A percentile compares a stretch with the other conserved stretches of the same genome.
Conservation (phyloP, 2,888 invertebrate genomes). For the Hybos culiciformis region DNA sequence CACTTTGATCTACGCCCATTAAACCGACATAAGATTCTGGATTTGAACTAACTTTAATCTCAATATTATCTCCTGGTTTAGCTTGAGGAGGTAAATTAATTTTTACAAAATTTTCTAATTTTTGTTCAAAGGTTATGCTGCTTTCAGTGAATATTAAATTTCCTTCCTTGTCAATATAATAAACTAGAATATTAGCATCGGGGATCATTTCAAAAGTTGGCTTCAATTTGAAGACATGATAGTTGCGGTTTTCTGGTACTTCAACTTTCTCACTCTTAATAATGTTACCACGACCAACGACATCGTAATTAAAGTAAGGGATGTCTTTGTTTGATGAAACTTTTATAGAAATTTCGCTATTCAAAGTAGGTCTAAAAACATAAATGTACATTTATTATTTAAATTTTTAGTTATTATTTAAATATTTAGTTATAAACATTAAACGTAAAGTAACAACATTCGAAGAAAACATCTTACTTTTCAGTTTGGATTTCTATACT, state of each 20-base stretch:
- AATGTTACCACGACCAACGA: constrained; percentile 77
- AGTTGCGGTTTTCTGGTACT: constrained; percentile 23
- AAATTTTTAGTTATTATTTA: neutral
- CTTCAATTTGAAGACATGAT: constrained; percentile 43
- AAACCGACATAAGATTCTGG: constrained; percentile 78
- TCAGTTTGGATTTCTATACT: constrained; percentile 37
- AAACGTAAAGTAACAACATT: no score
- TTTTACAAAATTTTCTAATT: constrained; percentile 68
- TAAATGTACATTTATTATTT: neutral
- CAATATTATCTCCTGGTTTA: constrained; percentile 64
- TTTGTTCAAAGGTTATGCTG: constrained; percentile 60
- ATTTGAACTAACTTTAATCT: constrained; percentile 63
- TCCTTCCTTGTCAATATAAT: constrained; percentile 55
- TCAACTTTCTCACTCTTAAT: constrained; percentile 57
- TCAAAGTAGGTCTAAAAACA: constrained; percentile 43
- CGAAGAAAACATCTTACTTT: constrained; percentile 27
- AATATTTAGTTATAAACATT: no score
- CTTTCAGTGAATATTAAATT: constrained; percentile 76
- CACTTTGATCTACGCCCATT: constrained; percentile 77
- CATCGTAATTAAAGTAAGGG: constrained; percentile 58
- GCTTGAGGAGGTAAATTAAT: constrained; percentile 50
- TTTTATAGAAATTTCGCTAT: constrained; percentile 55
- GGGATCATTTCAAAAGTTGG: constrained; percentile 76
- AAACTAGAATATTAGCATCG: constrained; percentile 63
- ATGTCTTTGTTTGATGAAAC: constrained; percentile 62